phyloP scores from a whole-genome alignment of 1,140 invertebrate species.

The Macrobrachium nipponense region DNA sequence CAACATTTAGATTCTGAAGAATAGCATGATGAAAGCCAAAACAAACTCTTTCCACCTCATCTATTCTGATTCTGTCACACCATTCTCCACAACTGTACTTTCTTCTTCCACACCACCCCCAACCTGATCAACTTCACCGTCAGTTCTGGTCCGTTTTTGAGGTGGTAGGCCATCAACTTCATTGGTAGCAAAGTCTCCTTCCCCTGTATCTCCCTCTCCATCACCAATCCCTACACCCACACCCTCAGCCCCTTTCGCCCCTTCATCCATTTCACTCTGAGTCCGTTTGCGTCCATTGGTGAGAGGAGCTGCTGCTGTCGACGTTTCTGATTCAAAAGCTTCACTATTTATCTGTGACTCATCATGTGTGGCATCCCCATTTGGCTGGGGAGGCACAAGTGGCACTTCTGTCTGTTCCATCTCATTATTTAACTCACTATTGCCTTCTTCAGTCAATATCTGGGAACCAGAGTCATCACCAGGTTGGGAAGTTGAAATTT shows the following conservation, averaged over 20 bases:
- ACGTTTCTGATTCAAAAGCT: conserved; percentile 31
- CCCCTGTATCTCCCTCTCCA: conserved; percentile 23
- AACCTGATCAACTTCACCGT: conserved; percentile 34
- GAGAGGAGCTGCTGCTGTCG: conserved; percentile 31
- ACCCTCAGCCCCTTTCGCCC: conserved; percentile 37
- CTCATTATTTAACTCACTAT: conserved; percentile 48
- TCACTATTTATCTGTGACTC: conserved; percentile 44
- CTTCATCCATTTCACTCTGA: conserved; percentile 60
- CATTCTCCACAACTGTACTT: conserved; percentile 45
- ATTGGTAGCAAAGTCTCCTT: conserved; percentile 20
- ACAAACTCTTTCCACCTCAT: background rate
- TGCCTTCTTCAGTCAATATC: conserved; percentile 30
- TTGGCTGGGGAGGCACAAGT: conserved; percentile 48
- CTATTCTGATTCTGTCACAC: conserved; percentile 54
- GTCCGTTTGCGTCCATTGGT: conserved; percentile 59
- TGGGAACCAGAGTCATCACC: conserved; percentile 38
- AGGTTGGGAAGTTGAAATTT: conserved; percentile 35
- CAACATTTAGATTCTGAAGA: background rate
- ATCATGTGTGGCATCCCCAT: conserved; percentile 48
- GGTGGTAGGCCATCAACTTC: conserved; percentile 42
- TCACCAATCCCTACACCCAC: too few species aligned
- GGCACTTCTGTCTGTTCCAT: conserved; percentile 53
- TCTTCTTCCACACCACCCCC: conserved; percentile 34
- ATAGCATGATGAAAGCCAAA: conserved; percentile 15
- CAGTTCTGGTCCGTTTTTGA: conserved; percentile 55